phyloP scores from a whole-genome alignment of 2,113 vertebrate species.

The Leucoraja erinaceus region DNA sequence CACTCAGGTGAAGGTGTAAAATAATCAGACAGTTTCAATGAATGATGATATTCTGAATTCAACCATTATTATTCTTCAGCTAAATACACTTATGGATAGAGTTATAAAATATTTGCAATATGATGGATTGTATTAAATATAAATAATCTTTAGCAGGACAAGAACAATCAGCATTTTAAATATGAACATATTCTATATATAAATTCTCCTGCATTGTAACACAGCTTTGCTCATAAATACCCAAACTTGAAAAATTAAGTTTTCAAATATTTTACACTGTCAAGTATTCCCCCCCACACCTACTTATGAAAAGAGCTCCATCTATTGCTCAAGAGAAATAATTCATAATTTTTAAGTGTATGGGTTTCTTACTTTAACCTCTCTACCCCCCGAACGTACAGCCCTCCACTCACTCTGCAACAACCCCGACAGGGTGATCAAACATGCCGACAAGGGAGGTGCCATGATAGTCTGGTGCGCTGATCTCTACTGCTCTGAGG shows the following conservation, averaged over 20 bases:
- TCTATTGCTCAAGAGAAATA: not conserved
- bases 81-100: not conserved
- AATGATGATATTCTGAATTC: not conserved
- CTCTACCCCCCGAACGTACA: no score
- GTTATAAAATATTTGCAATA: not conserved
- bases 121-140: not conserved
- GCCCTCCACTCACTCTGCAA: no score
- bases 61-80: not conserved
- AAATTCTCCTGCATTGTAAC: not conserved
- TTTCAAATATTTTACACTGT: not conserved
- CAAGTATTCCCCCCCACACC: no score
- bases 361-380: no score
- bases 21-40: not conserved
- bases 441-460: no score
- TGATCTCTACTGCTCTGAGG: no score
- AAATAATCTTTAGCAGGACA: not conserved
- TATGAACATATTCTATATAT: not conserved
- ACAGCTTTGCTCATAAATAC: not conserved
- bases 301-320: conserved; percentile 13
- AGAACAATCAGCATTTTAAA: not conserved
- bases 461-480: no score
- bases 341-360: not conserved
- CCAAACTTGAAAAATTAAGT: not conserved
- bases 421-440: no score
- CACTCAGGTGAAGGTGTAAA: not conserved